Evolutionary conservation across 2,797 vertebrate species (phyloP), one percentile per base, ranked within the genome.

Genomic region (Spinus pinus): DNA sequence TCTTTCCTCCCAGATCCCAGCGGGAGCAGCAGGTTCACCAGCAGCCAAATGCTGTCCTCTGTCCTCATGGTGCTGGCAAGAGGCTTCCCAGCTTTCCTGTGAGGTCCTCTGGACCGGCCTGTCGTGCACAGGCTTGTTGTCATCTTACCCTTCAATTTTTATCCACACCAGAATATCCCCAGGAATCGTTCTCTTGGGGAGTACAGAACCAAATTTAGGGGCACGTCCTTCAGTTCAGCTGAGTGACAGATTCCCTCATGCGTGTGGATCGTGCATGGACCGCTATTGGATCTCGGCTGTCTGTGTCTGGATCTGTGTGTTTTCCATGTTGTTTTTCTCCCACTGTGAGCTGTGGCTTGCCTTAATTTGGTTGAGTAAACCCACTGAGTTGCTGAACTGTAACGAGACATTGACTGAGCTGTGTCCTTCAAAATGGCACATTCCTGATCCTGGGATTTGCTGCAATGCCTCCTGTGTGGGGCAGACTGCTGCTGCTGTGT

Each of bases 181-280:
- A 21, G 67, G 50, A 69, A 27, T 41, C 7, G 3, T 23, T 51
- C 58, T 85, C 33, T 53, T 3, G 7, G 16, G 35, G 50, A 80
- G 7, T 2, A 20, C 13, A 6, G 51, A 21, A 39, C 47, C 65
- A 41, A 57, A 53, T 37, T 61, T 56, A 9, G 17, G 10, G 57
- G 24, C 23, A 3, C 11, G 5, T 56, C 72, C 42, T 35, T 27
- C 33, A 15, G 28, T 35, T 31, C 31, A 47, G 33, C 46, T 19
- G 77, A 58, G 56, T 31, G 42, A n/a, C 21, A 7, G 42, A 28
- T 69, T 86, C 70, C 66, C 39, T 67, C 42, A 33, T 3, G 60
- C 0, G 0, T 61, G 5, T 70, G 69, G 51, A 17, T 33, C 3
- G 6, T 33, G 39, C 56, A 70, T n/a, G 0, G 2, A 33, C 49